Base-by-base conservation (phyloP, 1,140 invertebrate genomes). In the Tetranychus urticae region DNA sequence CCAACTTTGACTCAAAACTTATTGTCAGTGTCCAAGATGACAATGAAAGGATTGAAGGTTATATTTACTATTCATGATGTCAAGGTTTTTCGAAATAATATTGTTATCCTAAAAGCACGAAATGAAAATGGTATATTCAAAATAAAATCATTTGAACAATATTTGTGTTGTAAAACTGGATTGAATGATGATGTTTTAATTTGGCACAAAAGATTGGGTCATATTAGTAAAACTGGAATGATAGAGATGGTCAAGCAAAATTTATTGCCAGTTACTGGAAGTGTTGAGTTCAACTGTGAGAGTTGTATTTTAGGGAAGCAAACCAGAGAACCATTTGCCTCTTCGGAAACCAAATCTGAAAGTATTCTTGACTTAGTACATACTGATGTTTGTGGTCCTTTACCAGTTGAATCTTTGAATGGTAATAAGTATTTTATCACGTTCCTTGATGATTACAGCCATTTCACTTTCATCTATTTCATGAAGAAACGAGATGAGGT, bases 131-230 rank as follows among this genome's bases (percentile, higher is more conserved):
- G 48, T 4, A 10, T 42, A 5, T 42, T 42, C 39, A 42, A 42
- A 42, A 42, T 42, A 5, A 10, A 10, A 42, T 42, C 39, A 42
- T 4, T 10, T 10, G 10, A 10, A 42, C 4, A 42, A 10, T n/a
- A n/a, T 6, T 23, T 6, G 4, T n/a, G 33, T 23, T n/a, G 14
- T 14, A 52, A 52, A n/a, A n/a, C n/a, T 23, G 48, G 14, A 6
- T 3, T 6, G 6, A 5, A 52, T 33, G 14, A n/a, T 6, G 48
- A 23, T 4, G 56, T 48, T 35, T n/a, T n/a, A n/a, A 3, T 61
- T 35, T 64, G 57, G 57, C 63, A 62, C 48, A 34, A 64, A 50
- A 37, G 60, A 56, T 47, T 50, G 13, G 60, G 56, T 14, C 57
- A 62, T 42, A 56, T 64, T 39, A 14, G 48, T 33, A 4, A 52